A percentile compares a stretch with the other conserved stretches of the same genome.
phyloP scores from a whole-genome alignment of 1,140 invertebrate species.

The Macrocentrus cingulum region DNA sequence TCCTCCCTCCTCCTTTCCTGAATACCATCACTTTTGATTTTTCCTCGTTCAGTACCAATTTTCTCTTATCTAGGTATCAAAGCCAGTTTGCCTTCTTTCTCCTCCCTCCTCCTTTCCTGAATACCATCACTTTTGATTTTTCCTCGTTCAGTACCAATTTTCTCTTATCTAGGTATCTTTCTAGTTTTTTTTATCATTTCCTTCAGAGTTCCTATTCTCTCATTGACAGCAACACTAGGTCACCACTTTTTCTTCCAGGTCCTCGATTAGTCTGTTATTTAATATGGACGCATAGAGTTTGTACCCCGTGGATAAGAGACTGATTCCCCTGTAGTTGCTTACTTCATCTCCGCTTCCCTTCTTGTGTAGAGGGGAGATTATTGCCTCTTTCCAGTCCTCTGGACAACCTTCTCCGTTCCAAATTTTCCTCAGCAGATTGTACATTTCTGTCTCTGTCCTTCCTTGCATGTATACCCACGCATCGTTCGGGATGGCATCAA shows the following conservation, averaged over 20 bases:
- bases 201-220: slow-evolving; percentile 19
- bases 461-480: too few species aligned
- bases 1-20: slow-evolving; percentile 19
- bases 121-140: slow-evolving; percentile 24
- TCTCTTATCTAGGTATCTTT: slow-evolving; percentile 13
- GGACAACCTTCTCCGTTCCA: slow-evolving; percentile 29
- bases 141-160: slow-evolving; percentile 18
- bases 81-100: too few species aligned
- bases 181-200: slow-evolving; percentile 11
- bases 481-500: too few species aligned
- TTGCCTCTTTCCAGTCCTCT: slow-evolving; percentile 31
- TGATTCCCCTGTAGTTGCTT: slow-evolving; percentile 37
- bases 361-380: slow-evolving; percentile 34
- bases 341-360: slow-evolving; percentile 35
- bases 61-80: slow-evolving; percentile 12
- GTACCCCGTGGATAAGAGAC: slow-evolving; percentile 19
- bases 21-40: slow-evolving; percentile 26
- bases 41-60: slow-evolving; percentile 16
- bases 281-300: slow-evolving; percentile 22
- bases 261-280: slow-evolving; percentile 11
- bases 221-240: slow-evolving; percentile 24
- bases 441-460: too few species aligned
- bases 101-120: slow-evolving; percentile 20
- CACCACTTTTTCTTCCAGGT: slow-evolving; percentile 20
- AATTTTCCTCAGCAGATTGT: neutral